phyloP scores from a whole-genome alignment of 1,140 invertebrate species.

The Telenomus remus region DNA sequence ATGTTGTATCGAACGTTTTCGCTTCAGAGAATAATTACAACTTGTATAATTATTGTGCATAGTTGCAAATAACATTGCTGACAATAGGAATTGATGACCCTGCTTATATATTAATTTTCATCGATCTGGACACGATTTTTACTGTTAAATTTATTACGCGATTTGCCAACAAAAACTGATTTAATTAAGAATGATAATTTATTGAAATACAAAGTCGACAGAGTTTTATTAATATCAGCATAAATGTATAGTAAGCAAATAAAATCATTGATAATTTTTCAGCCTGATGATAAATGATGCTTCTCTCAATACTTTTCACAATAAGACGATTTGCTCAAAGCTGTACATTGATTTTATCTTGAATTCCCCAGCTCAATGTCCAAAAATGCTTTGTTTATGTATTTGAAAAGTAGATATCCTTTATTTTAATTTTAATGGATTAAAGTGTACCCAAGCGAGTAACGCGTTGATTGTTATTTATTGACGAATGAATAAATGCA shows the following conservation, averaged over 20 bases:
- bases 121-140: no score
- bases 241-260: no score
- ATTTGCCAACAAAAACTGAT: no score
- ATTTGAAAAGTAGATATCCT: conserved; percentile 4
- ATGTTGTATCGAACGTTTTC: conserved; percentile 19
- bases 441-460: conserved; percentile 7
- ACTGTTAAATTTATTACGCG: no score
- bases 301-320: conserved; percentile 11
- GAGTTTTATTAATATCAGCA: no score
- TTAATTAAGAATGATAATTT: no score
- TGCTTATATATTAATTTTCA: no score
- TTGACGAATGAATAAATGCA: conserved; percentile 16
- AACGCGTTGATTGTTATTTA: neutral
- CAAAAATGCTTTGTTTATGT: conserved; percentile 16
- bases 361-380: conserved; percentile 22
- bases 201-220: no score
- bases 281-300: conserved; percentile 8
- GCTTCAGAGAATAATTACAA: neutral
- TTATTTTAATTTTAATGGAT: conserved; percentile 25
- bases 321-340: conserved; percentile 34
- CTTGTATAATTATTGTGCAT: conserved; percentile 20
- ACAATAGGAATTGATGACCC: neutral
- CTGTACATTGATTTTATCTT: conserved; percentile 20
- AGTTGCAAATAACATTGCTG: conserved; percentile 34
- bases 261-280: no score